phyloP scores from a whole-genome alignment of 2,113 vertebrate genomes.

The Thamnaconus septentrionalis region DNA sequence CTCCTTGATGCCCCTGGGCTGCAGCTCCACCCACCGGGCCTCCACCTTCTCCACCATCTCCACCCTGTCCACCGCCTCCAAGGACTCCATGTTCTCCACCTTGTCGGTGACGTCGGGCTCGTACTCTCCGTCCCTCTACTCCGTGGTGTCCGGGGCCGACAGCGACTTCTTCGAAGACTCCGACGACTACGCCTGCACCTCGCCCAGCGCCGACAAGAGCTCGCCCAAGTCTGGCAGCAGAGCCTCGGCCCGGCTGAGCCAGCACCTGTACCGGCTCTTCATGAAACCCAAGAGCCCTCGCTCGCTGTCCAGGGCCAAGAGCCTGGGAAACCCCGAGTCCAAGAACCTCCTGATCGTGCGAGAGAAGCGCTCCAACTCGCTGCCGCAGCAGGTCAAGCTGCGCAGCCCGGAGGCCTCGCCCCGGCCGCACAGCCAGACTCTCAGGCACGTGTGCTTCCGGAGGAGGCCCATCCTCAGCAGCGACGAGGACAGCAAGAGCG shows the following conservation, averaged over 20 bases:
- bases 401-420: constrained; percentile 33
- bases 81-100: constrained; percentile 84
- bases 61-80: constrained; percentile 76
- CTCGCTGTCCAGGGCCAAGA: constrained; percentile 82
- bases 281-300: constrained; percentile 80
- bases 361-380: constrained; percentile 86
- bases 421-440: constrained; percentile 36
- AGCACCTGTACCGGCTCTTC: constrained; percentile 84
- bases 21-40: constrained; percentile 52
- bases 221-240: constrained; percentile 48
- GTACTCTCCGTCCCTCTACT: constrained; percentile 82
- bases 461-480: constrained; percentile 89
- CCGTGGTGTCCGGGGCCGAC: constrained; percentile 83
- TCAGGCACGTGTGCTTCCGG: constrained; percentile 73
- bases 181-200: constrained; percentile 77
- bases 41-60: constrained; percentile 79
- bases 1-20: constrained; percentile 64
- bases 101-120: constrained; percentile 75
- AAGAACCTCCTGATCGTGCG: constrained; percentile 59
- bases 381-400: constrained; percentile 83
- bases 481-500: constrained; percentile 81
- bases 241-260: constrained; percentile 72
- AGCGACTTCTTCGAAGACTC: constrained; percentile 90
- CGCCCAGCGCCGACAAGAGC: constrained; percentile 38
- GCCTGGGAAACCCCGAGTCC: constrained; percentile 80